Evolutionary conservation across 2,113 vertebrate species (phyloP).

Genomic region (Calyptommatus sinebrachiatus): DNA sequence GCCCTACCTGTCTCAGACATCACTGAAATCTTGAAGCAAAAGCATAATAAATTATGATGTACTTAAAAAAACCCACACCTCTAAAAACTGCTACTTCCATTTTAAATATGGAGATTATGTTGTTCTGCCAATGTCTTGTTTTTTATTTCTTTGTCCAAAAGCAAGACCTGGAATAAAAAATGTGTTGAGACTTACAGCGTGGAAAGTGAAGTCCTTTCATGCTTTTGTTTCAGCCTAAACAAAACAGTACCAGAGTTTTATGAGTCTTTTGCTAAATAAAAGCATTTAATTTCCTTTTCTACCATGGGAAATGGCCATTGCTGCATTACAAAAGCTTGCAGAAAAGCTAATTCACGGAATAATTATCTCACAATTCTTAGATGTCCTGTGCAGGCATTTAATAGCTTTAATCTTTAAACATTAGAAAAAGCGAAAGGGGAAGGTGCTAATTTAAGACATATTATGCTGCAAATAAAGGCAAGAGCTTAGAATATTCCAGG

Average conservation of each 20-base stretch:
- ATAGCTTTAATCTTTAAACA: slow-evolving; percentile 13
- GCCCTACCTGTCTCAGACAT: no score
- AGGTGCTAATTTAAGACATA: not conserved
- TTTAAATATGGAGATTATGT: not conserved
- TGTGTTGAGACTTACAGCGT: not conserved
- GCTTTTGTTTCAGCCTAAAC: not conserved
- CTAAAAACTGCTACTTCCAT: not conserved
- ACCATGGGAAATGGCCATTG: slow-evolving; percentile 2
- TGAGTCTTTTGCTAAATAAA: slow-evolving; percentile 24
- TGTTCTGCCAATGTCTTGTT: not conserved
- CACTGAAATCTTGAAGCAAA: not conserved
- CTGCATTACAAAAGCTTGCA: not conserved
- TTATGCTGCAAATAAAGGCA: slow-evolving; percentile 22
- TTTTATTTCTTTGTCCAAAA: not conserved
- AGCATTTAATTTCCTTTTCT: slow-evolving; percentile 9
- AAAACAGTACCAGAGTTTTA: not conserved
- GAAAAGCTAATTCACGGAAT: not conserved
- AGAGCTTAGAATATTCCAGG: not conserved
- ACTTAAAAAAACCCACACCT: not conserved
- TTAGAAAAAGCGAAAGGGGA: not conserved
- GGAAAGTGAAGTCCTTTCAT: not conserved
- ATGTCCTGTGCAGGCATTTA: not conserved
- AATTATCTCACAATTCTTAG: slow-evolving; percentile 18
- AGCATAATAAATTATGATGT: not conserved
- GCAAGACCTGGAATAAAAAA: not conserved